A percentile compares a stretch with the other conserved stretches of the same genome.
These are phyloP conservation scores for Tanytarsus gracilentus DNA, from an alignment of 2,888 invertebrate genomes.

Conservation along the genomic window DNA sequence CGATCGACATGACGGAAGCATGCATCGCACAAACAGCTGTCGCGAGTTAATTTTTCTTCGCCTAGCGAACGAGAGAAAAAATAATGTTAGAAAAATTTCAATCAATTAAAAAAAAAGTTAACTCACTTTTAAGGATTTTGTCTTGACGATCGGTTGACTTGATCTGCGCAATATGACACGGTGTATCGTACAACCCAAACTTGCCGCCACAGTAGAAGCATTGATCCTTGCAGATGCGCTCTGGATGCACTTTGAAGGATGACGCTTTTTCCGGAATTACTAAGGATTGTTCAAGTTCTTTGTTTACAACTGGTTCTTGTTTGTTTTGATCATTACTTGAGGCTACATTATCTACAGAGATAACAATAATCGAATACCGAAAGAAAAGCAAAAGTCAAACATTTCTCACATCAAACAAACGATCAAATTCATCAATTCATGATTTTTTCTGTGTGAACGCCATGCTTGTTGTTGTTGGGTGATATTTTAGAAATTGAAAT, in stretches of 20 bases:
- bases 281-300: slow-evolving; percentile 46
- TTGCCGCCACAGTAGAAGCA: slow-evolving; percentile 82
- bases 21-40: slow-evolving; percentile 79
- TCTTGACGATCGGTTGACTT: slow-evolving; percentile 72
- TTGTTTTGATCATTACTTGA: slow-evolving; percentile 28
- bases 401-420: slow-evolving; percentile 26
- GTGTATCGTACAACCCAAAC: slow-evolving; percentile 77
- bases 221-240: slow-evolving; percentile 70
- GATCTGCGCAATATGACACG: slow-evolving; percentile 79
- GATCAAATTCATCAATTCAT: neutral
- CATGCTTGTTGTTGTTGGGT: too few species aligned
- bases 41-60: slow-evolving; percentile 71
- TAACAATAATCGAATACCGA: too few species aligned
- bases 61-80: slow-evolving; percentile 43
- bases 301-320: slow-evolving; percentile 33
- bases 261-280: slow-evolving; percentile 83
- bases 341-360: slow-evolving; percentile 27
- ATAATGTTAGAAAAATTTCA: slow-evolving; percentile 13
- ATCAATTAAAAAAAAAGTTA: slow-evolving; percentile 5
- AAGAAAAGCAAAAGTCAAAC: slow-evolving; percentile 29
- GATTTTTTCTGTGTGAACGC: neutral
- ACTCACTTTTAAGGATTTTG: slow-evolving; percentile 66
- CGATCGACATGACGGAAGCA: slow-evolving; percentile 80
- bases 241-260: slow-evolving; percentile 79
- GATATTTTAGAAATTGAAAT: neutral